Evolutionary conservation across 2,888 invertebrate species (phyloP).

Genomic region (Chrysolina americana): DNA sequence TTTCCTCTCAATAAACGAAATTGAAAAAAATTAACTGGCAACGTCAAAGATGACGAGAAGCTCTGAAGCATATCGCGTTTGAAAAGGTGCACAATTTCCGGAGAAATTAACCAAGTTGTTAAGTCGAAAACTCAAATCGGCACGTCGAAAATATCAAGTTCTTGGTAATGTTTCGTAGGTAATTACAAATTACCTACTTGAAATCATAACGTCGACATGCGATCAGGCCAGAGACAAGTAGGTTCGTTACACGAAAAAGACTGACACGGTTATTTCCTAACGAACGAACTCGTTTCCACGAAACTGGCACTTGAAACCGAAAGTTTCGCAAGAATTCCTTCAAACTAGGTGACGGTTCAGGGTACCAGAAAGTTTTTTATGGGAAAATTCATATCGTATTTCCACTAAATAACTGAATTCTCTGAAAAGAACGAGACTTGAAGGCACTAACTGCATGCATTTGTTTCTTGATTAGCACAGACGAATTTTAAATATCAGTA

Average conservation of each 20-base stretch:
- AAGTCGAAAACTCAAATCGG: slow-evolving; percentile 2
- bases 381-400: no score
- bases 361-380: not conserved
- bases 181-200: slow-evolving; percentile 39
- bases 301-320: slow-evolving; percentile 16
- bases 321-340: slow-evolving; percentile 7
- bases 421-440: no score
- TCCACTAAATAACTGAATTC: no score
- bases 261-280: slow-evolving; percentile 21
- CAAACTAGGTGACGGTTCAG: slow-evolving; percentile 3
- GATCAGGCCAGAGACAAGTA: slow-evolving; percentile 29
- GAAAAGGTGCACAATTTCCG: not conserved
- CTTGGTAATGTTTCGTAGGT: slow-evolving; percentile 38
- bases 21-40: no score
- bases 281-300: slow-evolving; percentile 8
- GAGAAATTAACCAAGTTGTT: slow-evolving; percentile 1
- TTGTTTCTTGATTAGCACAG: no score
- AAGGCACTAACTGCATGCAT: no score
- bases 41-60: no score
- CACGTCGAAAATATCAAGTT: slow-evolving; percentile 42
- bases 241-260: slow-evolving; percentile 41
- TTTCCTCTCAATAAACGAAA: no score
- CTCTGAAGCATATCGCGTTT: not conserved
- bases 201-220: slow-evolving; percentile 35
- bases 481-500: no score